These are phyloP conservation scores for Pluvianellus socialis DNA, from an alignment of 2,113 vertebrate species.

Conservation along the genomic window DNA sequence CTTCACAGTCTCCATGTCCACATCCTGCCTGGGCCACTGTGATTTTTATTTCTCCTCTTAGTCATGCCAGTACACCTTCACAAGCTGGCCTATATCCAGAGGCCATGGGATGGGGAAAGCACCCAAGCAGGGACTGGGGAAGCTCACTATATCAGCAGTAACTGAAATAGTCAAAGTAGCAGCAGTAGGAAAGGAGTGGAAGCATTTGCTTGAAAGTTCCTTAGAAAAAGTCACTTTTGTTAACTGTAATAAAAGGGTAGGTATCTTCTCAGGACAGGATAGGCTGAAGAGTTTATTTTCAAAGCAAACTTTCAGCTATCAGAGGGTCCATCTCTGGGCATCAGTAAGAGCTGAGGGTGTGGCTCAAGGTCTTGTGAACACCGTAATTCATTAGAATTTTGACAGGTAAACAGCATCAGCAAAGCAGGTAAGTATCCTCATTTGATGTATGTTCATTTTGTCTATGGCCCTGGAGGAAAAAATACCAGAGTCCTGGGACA, in stretches of 20 bases:
- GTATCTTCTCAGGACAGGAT: not conserved
- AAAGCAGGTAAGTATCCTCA: not conserved
- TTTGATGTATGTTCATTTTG: not conserved
- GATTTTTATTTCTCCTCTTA: not conserved
- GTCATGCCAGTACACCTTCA: not conserved
- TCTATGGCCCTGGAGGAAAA: not conserved
- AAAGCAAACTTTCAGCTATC: not conserved
- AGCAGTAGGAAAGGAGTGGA: not conserved
- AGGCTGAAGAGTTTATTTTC: not conserved
- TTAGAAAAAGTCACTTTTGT: not conserved
- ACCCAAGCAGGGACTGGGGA: not conserved
- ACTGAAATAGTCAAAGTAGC: not conserved
- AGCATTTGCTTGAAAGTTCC: not conserved
- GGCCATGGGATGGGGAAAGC: not conserved
- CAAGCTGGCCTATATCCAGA: not conserved
- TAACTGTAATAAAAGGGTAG: not conserved
- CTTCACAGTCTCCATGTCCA: not conserved
- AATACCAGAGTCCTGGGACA: not conserved
- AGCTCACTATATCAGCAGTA: not conserved
- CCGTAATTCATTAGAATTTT: not conserved
- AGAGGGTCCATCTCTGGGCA: not conserved
- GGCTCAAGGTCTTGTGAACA: not conserved
- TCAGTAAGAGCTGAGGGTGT: not conserved
- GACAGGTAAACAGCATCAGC: not conserved
- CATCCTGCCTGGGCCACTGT: not conserved